Evolutionary conservation across 2,888 invertebrate species (phyloP).

Genomic region (Venustoraphidia nigricollis): DNA sequence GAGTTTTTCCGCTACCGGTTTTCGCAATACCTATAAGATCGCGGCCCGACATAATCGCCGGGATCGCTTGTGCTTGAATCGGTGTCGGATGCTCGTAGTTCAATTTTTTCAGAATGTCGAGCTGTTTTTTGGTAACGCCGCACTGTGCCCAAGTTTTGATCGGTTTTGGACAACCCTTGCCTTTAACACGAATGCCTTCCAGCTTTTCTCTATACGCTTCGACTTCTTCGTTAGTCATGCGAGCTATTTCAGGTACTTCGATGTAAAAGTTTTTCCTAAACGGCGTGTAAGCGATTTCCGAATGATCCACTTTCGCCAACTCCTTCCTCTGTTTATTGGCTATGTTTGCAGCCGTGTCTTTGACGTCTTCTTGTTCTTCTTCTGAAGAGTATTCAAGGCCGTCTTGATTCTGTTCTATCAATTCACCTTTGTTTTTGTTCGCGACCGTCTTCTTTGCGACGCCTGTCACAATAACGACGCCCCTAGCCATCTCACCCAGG

Average conservation of each 20-base stretch:
- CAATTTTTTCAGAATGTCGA: constrained; percentile 79
- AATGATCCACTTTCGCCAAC: constrained; percentile 82
- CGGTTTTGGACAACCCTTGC: constrained; percentile 91
- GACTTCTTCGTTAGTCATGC: constrained; percentile 78
- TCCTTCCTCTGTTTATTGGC: constrained; percentile 88
- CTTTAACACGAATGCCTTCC: constrained; percentile 91
- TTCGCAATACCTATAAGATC: constrained; percentile 98
- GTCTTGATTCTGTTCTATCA: constrained; percentile 98
- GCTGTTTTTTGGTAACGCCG: constrained; percentile 89
- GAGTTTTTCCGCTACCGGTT: constrained; percentile 96
- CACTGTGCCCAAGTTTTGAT: constrained; percentile 97
- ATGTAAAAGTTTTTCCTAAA: constrained; percentile 95
- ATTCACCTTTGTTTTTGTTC: constrained; percentile 78
- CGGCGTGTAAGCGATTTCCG: constrained; percentile 68
- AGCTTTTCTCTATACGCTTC: constrained; percentile 74
- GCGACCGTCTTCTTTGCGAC: constrained; percentile 61
- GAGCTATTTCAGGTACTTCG: constrained; percentile 87
- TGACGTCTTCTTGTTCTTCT: constrained; percentile 89
- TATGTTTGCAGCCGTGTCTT: constrained; percentile 74
- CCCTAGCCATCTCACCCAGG: constrained; percentile 20
- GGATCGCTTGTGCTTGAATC: constrained; percentile 95
- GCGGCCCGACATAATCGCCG: constrained; percentile 90
- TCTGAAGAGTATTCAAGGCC: constrained; percentile 95
- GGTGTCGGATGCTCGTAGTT: constrained; percentile 96
- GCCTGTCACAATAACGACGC: constrained; percentile 66